Evolutionary conservation across 2,888 invertebrate species (phyloP), one percentile per base, ranked within the genome.

Genomic region (Daptonema setosum): DNA sequence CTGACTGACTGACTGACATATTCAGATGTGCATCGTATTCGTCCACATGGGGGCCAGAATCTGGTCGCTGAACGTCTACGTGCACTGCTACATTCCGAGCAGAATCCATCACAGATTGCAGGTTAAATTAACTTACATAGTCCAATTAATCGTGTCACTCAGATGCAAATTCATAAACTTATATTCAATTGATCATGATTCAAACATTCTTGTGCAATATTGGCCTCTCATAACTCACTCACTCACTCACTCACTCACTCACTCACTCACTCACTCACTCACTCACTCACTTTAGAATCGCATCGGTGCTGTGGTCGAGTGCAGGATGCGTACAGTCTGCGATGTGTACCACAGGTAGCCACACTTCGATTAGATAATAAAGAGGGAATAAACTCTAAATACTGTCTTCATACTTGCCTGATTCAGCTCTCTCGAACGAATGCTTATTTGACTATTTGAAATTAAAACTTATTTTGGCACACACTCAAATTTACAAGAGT

Each of bases 291-390:
- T 62, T 50, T 66, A 78, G 80, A 79, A 65, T 79, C 79, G 57
- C 80, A 81, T 66, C 71, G 78, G 51, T 78, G 78, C 65, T 80
- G 80, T 68, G 75, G 78, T 64, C 71, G 77, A 55, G 80, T 81
- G 1, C 80, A 81, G 65, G 81, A 81, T 67, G 80, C 80, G 0
- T 81, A 81, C 69, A 80, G 80, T 1, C 68, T 81, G 3, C 69
- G 80, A 29, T 81, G 80, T 64, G 78, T 78, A 61, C 81, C 81
- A 1, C 76, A 77, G 70, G n/a, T n/a, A n/a, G n/a, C n/a, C n/a
- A n/a, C 59, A n/a, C 25, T 20, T 55, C 41, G 25, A 22, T 54
- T 71, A 68, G 57, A 35, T 52, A 26, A 50, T 60, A 30, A 17
- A 2, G 17, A 20, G 20, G 2, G 24, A 47, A 59, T 20, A n/a